Conservation (phyloP, 2,797 vertebrate species). For the Hylomyscus alleni region DNA sequence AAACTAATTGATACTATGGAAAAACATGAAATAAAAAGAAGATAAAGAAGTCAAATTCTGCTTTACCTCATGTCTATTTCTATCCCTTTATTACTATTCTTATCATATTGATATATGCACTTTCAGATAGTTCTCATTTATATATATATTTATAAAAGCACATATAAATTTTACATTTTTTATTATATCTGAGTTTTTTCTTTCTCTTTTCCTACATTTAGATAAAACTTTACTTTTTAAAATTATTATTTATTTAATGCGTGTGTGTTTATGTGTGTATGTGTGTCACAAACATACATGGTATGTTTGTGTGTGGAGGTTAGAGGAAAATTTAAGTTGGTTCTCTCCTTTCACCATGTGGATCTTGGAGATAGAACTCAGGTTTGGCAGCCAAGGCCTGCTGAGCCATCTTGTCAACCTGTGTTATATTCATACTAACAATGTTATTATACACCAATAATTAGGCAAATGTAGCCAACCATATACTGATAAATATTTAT, state of each 20-base stretch:
- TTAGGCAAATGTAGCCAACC: neutral
- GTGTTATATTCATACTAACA: neutral
- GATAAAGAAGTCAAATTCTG: neutral
- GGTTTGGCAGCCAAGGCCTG: neutral
- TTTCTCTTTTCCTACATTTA: slow-evolving; percentile 22
- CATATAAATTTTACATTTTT: slow-evolving; percentile 44
- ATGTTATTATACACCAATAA: neutral
- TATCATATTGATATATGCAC: neutral
- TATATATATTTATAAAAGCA: slow-evolving; percentile 17
- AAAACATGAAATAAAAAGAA: slow-evolving; percentile 56
- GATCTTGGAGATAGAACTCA: neutral
- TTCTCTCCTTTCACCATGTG: neutral
- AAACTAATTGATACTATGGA: slow-evolving; percentile 24
- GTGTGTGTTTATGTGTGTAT: neutral
- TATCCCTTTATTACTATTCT: neutral
- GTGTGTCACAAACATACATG: neutral
- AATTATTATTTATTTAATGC: neutral
- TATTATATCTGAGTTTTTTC: neutral
- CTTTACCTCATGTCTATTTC: neutral
- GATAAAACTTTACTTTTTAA: neutral
- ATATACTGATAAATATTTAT: neutral
- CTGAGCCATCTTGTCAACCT: neutral
- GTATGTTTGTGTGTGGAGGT: neutral
- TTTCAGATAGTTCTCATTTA: slow-evolving; percentile 47
- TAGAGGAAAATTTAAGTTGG: neutral